These are phyloP conservation scores for Merluccius polli DNA, from an alignment of 2,797 vertebrate species.

Conservation along the genomic window DNA sequence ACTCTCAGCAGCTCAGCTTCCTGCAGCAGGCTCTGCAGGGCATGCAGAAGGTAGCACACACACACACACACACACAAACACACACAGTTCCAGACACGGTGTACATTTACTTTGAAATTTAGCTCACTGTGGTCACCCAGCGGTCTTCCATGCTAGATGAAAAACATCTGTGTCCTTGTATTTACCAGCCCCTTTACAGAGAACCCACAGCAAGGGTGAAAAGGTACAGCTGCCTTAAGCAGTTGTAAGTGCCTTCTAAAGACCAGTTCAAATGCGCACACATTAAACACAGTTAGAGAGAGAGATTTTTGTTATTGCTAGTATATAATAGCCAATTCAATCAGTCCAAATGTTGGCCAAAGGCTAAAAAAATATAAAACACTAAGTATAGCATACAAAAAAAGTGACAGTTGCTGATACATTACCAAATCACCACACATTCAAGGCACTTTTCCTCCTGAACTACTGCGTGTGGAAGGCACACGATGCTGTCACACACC, in stretches of 20 bases:
- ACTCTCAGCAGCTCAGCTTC: slow-evolving; percentile 89
- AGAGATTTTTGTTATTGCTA: neutral
- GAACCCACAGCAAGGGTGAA: neutral
- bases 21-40: slow-evolving; percentile 93
- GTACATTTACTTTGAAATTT: neutral
- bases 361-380: neutral
- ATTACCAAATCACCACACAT: neutral
- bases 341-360: neutral
- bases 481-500: neutral
- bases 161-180: neutral
- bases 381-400: neutral
- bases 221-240: no score
- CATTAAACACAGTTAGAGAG: neutral
- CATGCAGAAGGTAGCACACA: slow-evolving; percentile 86
- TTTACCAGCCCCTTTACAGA: neutral
- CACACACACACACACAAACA: neutral
- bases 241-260: no score
- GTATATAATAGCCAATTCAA: neutral
- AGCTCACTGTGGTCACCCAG: neutral
- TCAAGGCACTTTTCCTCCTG: neutral
- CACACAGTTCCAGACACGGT: neutral
- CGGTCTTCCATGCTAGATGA: neutral
- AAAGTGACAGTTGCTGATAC: neutral
- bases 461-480: neutral
- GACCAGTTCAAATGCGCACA: no score